Base-by-base conservation (phyloP, 2,888 invertebrate species). In the Drepana falcataria region DNA sequence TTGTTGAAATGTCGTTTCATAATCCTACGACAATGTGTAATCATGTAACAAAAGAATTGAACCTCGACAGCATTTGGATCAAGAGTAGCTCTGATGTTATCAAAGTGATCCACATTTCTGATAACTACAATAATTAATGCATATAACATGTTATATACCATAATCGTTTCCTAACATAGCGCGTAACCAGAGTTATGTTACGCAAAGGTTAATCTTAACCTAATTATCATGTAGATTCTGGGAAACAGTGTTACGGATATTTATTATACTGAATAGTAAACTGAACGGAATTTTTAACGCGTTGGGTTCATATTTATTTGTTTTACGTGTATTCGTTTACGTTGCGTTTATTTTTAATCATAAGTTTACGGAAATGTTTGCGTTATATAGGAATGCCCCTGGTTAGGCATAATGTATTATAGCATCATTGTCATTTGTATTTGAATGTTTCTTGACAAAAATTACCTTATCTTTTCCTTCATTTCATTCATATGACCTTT, bases 261-360 rank as follows among this genome's bases (percentile, higher is more conserved):
- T 77, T 78, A 75, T 74, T 78, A 77, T 44, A 44, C 44, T 37
- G 5, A 72, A 71, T 69, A 77, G 79, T 83, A 78, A 79, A 77
- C 75, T 72, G 65, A 21, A 64, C 58, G 66, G 63, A 65, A 59
- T 63, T 68, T 64, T 69, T 61, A 72, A 73, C 73, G 71, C 73
- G 73, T 53, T 68, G 57, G 62, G 65, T 61, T 61, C 58, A 60
- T 77, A 72, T 77, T 73, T 79, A 75, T 81, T 78, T 80, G 75
- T 64, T 63, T 66, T 69, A 53, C 56, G 56, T 62, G 56, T 21
- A 48, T 54, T 51, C 51, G 49, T 34, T 55, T 56, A 54, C 9
- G 9, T 9, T 44, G 21, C 44, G 9, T 44, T 3, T 9, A 44
- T 9, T 6, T 44, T 2, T 9, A 44, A 9, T 41, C 2, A 41